Evolutionary conservation across 2,113 vertebrate genomes (phyloP), one percentile per base, ranked within the genome.

Genomic region (Spea multiplicata): DNA sequence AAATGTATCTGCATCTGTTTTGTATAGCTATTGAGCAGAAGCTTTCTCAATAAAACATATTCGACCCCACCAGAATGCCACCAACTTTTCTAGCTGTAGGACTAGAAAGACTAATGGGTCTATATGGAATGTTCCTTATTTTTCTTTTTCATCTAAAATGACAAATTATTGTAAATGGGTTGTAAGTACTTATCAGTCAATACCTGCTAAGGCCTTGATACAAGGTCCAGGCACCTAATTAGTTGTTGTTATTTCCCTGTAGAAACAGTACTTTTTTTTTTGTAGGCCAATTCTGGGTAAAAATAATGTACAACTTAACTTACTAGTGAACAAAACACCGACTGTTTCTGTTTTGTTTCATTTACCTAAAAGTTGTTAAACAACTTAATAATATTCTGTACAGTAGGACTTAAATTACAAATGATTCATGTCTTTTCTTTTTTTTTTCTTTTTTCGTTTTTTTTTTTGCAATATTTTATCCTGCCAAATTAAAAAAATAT

Each of bases 401-500:
- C 95, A 98, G 91, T 92, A 92, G 89, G 92, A 93, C 91, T 94
- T 91, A 91, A 94, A 94, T 93, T 94, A 95, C 94, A 95, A 95
- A 94, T 93, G 84, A 84, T 86, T 88, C 84, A 48, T 55, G 57
- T 86, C 78, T 85, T 88, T 81, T 87, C 89, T 92, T 91, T 93
- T 89, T 91, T 90, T 86, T 88, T 84, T 81, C 83, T 86, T 76
- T 87, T 90, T 91, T 7, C 88, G 91, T 89, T 86, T 88, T 87
- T 87, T 82, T 88, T 91, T 92, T 92, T 92, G 89, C 87, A 93
- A 91, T 93, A 92, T 93, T 94, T 92, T 91, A 92, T 95, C 91
- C 94, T 95, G 94, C 93, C 95, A 93, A 93, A 93, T 93, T 92
- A 95, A 94, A 93, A 93, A 90, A 94, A 95, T 94, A 94, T 95